Percentiles rank a stretch among this genome's conserved stretches.
Conservation (phyloP, 2,113 vertebrate genomes). For the Cephalopholis sonnerati region DNA sequence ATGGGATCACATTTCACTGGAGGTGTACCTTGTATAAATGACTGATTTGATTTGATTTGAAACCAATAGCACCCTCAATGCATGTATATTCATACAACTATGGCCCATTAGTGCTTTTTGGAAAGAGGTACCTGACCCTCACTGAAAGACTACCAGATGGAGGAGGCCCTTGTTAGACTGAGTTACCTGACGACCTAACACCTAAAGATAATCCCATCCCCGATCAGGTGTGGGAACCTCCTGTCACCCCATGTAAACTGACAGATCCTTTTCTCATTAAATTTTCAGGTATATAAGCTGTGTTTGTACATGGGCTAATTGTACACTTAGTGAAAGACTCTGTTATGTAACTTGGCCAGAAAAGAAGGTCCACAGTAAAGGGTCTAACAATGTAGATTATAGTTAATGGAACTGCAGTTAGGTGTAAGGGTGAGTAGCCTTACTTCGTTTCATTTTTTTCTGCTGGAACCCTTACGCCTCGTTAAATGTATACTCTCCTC, state of each 20-base stretch:
- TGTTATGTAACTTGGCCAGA: slow-evolving; percentile 37
- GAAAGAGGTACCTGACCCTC: slow-evolving; percentile 8
- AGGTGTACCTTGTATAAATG: no score
- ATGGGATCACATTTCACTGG: no score
- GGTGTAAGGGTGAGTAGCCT: background rate
- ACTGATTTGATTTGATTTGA: no score
- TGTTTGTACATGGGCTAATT: slow-evolving; percentile 66
- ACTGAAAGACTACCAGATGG: slow-evolving; percentile 9
- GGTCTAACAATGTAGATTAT: background rate
- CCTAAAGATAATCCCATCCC: slow-evolving; percentile 45
- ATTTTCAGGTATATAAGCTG: slow-evolving; percentile 67
- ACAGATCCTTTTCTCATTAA: slow-evolving; percentile 73
- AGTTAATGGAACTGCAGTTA: background rate
- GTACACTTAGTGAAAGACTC: slow-evolving; percentile 48
- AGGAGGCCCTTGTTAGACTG: slow-evolving; percentile 45
- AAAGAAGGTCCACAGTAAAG: background rate
- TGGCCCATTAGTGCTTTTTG: background rate
- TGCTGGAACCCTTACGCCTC: background rate
- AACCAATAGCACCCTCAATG: background rate
- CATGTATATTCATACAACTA: background rate
- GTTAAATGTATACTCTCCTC: background rate
- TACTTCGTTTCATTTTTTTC: background rate
- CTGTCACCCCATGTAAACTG: slow-evolving; percentile 54
- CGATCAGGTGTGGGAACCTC: slow-evolving; percentile 66
- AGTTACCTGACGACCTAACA: slow-evolving; percentile 60